Conservation (phyloP, 2,797 vertebrate genomes). For the Coendou prehensilis region DNA sequence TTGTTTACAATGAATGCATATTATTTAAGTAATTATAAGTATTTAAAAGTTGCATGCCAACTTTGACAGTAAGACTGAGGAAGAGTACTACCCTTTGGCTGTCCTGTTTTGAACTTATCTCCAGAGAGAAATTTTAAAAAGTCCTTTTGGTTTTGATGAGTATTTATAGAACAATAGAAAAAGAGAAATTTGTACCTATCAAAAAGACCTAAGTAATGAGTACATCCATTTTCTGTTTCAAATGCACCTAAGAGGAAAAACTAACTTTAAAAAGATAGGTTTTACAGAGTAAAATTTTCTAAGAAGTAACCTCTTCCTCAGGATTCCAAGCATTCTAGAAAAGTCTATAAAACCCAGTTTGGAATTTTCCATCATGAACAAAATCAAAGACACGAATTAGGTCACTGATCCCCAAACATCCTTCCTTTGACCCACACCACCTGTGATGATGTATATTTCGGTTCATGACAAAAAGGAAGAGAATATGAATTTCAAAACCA, state of each 20-base stretch:
- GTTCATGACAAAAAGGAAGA: neutral
- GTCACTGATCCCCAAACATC: neutral
- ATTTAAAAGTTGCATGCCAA: neutral
- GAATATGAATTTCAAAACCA: neutral
- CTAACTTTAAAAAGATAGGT: neutral
- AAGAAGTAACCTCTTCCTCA: neutral
- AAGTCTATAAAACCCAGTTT: neutral
- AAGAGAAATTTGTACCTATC: neutral
- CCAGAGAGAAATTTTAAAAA: neutral
- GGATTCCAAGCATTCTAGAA: neutral
- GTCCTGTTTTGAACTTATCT: neutral
- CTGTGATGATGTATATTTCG: neutral
- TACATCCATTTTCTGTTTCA: neutral
- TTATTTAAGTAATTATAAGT: neutral
- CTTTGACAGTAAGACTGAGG: neutral
- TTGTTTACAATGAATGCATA: neutral
- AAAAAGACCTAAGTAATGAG: neutral
- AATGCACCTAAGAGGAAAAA: neutral
- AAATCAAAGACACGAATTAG: neutral
- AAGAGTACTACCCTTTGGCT: neutral
- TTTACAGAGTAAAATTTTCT: neutral
- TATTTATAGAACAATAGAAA: neutral
- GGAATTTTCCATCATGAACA: conserved; percentile 53
- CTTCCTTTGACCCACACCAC: neutral
- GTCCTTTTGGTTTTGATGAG: neutral